Percentiles rank a stretch among this genome's conserved stretches.
Conservation (phyloP, 2,888 invertebrate genomes). For the Diadromus collaris region DNA sequence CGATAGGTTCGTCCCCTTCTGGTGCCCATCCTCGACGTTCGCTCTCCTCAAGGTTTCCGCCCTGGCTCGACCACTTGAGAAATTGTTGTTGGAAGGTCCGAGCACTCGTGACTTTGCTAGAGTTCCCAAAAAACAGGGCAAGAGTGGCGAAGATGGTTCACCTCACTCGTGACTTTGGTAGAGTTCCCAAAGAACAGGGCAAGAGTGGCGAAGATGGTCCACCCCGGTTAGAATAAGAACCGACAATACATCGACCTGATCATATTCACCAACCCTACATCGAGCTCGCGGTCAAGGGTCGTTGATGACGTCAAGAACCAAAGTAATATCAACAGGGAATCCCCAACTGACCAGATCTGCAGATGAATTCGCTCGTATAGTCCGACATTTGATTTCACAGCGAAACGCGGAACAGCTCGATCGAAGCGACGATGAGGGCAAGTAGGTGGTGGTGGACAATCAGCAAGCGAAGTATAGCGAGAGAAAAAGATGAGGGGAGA, state of each 20-base stretch:
- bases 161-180: not conserved
- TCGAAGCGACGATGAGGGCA: constrained; percentile 39
- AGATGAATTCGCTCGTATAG: constrained; percentile 56
- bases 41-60: not conserved
- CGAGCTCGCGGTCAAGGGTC: too few relatives aligned
- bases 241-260: too few relatives aligned
- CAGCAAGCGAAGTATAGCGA: constrained; percentile 47
- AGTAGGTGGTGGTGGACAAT: constrained; percentile 45
- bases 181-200: not conserved
- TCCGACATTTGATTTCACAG: constrained; percentile 67
- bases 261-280: too few relatives aligned
- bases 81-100: constrained; percentile 5
- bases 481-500: constrained; percentile 64
- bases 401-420: constrained; percentile 55
- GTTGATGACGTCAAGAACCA: too few relatives aligned
- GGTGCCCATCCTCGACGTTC: not conserved
- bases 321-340: too few relatives aligned
- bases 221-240: too few relatives aligned
- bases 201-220: not conserved
- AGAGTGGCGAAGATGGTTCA: too few relatives aligned
- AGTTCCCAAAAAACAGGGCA: not conserved
- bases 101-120: not conserved
- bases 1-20: not conserved
- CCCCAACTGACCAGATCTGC: constrained; percentile 32
- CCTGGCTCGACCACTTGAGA: not conserved